Conservation (phyloP, 2,888 invertebrate species). For the Spilarctia lutea region DNA sequence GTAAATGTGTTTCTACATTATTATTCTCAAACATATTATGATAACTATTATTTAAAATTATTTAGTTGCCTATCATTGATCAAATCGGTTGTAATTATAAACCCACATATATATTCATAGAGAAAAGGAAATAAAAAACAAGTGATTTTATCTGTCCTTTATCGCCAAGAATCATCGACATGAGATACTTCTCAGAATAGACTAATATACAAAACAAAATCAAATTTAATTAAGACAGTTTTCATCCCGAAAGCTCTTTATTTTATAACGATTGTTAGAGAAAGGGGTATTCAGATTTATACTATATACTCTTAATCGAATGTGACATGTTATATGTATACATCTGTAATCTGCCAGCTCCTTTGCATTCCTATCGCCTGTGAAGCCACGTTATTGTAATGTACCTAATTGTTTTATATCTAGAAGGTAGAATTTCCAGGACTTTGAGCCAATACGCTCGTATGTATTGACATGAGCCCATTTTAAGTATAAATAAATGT, state of each 20-base stretch:
- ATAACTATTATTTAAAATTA: neutral
- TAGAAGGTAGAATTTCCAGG: neutral
- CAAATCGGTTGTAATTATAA: neutral
- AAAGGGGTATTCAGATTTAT: neutral
- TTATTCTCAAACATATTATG: neutral
- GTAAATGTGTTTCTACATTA: neutral
- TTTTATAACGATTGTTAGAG: neutral
- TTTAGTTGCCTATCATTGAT: neutral
- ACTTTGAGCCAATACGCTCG: neutral
- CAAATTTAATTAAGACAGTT: neutral
- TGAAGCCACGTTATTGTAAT: neutral
- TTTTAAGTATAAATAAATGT: neutral
- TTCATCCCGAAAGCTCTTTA: neutral
- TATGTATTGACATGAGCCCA: neutral
- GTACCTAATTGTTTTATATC: neutral
- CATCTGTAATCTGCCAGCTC: neutral
- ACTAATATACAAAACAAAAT: neutral
- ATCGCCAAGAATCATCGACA: neutral
- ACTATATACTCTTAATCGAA: neutral
- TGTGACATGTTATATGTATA: slow-evolving; percentile 2
- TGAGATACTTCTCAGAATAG: neutral
- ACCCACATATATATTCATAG: neutral
- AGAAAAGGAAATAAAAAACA: neutral
- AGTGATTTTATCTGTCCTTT: neutral
- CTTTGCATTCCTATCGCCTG: neutral